Base-by-base conservation (phyloP, 2,113 vertebrate genomes). In the Diadophis punctatus region DNA sequence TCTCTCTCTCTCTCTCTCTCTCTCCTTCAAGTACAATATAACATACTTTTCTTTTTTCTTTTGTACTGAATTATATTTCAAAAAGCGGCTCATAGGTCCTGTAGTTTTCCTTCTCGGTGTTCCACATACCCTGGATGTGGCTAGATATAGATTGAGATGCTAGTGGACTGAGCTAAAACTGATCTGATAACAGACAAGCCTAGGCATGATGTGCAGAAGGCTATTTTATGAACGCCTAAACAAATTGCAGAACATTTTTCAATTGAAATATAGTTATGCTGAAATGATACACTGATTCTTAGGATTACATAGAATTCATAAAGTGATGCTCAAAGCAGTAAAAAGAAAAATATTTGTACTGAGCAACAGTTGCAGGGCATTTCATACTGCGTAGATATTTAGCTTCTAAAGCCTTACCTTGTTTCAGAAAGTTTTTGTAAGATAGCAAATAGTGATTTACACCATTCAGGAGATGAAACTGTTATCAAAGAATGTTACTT, bases 381-480 rank as follows among this genome's bases (percentile, higher is more conserved):
- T 49, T 96, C 90, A 95, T 96, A 96, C 97, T 97, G 95, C 94
- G 95, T 89, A 86, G 96, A 96, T 96, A 97, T 96, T 97, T 96
- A 90, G 91, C 93, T 96, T 68, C 94, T 93, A 94, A 93, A 94
- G 93, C 91, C 63, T 97, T 95, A 94, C 95, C 95, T 94, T 93
- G 94, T 96, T 96, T 97, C 97, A 96, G 96, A 93, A 97, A 97
- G 96, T 97, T 97, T 96, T 97, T 96, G 96, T 97, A 97, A 97
- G 97, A 97, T 92, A 89, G 51, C 93, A 95, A 80, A 93, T 95
- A 96, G 95, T 97, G 97, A 97, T 96, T 97, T 96, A 96, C 96
- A 97, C 96, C 97, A 97, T 95, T 34, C 39, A 95, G 96, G 97
- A 96, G 96, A 94, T 4, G 92, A 95, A 96, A 90, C 96, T 90